These are phyloP conservation scores for Aphelocoma californica DNA, from an alignment of 2,797 vertebrate species.

Conservation along the genomic window DNA sequence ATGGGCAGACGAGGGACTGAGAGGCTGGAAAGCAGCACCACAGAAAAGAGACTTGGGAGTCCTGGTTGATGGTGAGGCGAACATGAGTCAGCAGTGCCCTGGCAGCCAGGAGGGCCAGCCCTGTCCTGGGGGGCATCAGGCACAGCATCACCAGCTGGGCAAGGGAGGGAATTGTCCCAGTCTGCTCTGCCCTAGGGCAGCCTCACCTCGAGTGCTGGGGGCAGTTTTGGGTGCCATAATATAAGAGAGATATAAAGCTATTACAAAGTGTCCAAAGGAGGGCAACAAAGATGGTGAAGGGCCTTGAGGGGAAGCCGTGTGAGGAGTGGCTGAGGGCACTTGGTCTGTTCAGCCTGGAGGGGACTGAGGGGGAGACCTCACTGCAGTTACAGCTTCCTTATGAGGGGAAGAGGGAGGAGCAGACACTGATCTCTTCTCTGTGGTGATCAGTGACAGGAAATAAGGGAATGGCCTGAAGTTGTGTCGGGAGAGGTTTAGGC, in stretches of 20 bases:
- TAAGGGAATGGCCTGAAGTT: not conserved
- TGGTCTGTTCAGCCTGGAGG: not conserved
- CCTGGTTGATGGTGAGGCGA: rapidly evolving
- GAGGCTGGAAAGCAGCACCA: not conserved
- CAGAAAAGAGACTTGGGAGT: rapidly evolving
- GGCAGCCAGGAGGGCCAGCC: not conserved
- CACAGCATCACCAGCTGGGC: rapidly evolving
- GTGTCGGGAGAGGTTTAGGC: not conserved
- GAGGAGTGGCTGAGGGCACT: not conserved
- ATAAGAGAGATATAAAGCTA: rapidly evolving
- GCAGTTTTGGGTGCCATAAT: not conserved
- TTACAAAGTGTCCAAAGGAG: rapidly evolving
- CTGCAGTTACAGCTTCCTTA: rapidly evolving
- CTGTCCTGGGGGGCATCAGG: not conserved
- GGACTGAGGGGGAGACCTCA: not conserved
- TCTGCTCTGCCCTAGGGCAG: not conserved
- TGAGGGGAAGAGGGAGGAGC: not conserved
- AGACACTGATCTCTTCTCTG: not conserved
- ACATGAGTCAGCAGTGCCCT: not conserved
- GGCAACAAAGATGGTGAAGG: rapidly evolving
- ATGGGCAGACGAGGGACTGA: not conserved
- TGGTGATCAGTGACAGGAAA: not conserved
- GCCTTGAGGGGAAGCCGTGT: rapidly evolving
- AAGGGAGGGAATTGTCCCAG: not conserved
- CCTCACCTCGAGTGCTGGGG: not conserved